Base-by-base conservation (phyloP, 2,888 invertebrate genomes). In the Eubasilissa splendida region DNA sequence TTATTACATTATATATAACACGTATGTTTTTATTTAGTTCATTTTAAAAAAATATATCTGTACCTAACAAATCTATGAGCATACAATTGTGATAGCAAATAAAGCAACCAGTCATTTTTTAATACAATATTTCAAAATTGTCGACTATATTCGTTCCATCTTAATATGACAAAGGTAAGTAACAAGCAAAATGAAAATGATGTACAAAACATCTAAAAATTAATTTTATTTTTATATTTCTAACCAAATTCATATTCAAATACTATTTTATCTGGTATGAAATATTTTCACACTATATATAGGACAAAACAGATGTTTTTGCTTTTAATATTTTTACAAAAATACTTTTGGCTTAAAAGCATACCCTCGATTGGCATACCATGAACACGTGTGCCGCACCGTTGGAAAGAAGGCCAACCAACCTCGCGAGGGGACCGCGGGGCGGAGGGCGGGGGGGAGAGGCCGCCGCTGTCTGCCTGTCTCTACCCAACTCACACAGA, bases 361-460 rank as follows among this genome's bases (percentile, higher is more conserved):
- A 78, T 66, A 78, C 71, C 70, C 70, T 60, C 22, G 60, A 22
- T 73, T 42, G 75, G 58, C 60, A 54, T 31, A 77, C 73, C 71
- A 63, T 77, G 80, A 80, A 77, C 74, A 77, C 77, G 76, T 80
- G 80, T 75, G 80, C 68, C 73, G 74, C 80, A 65, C 77, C 60
- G 78, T 59, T 80, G 83, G 83, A 83, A 81, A 82, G 81, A 83
- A 83, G 81, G 81, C 81, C 83, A 82, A 78, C 73, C 83, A 80
- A 76, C 76, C 80, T 78, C 58, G 42, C 33, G 56, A 0, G 58
- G 22, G 42, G 42, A 42, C 59, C 53, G 7, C n/a, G 70, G 54
- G 73, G 58, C 1, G 50, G 11, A 66, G 54, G 68, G 59, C 56
- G 53, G 66, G 56, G 56, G 74, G 77, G 73, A 63, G 77, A 33